Evolutionary conservation across 2,888 invertebrate species (phyloP).

Genomic region (Lobophora halterata): DNA sequence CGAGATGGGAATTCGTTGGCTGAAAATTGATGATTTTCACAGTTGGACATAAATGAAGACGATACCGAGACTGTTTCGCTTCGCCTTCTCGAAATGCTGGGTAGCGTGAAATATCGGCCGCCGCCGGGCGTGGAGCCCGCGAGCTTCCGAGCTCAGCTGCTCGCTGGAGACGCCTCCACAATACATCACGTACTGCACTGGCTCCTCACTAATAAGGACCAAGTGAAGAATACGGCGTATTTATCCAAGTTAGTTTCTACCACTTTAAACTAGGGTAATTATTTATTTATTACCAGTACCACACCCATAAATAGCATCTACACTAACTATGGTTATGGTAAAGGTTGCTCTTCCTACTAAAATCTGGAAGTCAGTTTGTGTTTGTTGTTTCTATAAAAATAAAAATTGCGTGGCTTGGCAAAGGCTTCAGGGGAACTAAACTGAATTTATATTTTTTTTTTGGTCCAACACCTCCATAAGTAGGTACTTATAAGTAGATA

Average conservation of each 20-base stretch:
- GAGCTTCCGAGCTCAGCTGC: constrained; percentile 63
- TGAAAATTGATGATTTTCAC: constrained; percentile 2
- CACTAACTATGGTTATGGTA: no score
- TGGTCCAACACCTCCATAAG: no score
- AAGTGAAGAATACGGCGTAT: constrained; percentile 91
- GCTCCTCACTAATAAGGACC: constrained; percentile 87
- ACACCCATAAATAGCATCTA: no score
- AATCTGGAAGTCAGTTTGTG: no score
- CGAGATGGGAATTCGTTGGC: no score
- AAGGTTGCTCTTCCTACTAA: no score
- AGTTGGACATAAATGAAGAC: constrained; percentile 87
- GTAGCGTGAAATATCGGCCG: constrained; percentile 90
- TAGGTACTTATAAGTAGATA: no score
- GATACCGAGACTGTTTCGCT: constrained; percentile 88
- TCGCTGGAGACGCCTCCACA: constrained; percentile 85
- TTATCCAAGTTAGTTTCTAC: constrained; percentile 82
- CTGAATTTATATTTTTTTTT: no score
- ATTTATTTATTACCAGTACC: no score
- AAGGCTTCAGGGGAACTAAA: no score
- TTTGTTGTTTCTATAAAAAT: no score
- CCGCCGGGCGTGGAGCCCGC: constrained; percentile 70
- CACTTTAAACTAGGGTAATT: neutral
- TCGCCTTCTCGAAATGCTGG: constrained; percentile 84
- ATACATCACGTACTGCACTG: constrained; percentile 90
- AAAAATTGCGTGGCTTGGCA: no score